Base-by-base conservation (phyloP, 1,140 invertebrate species). In the Bombus impatiens region DNA sequence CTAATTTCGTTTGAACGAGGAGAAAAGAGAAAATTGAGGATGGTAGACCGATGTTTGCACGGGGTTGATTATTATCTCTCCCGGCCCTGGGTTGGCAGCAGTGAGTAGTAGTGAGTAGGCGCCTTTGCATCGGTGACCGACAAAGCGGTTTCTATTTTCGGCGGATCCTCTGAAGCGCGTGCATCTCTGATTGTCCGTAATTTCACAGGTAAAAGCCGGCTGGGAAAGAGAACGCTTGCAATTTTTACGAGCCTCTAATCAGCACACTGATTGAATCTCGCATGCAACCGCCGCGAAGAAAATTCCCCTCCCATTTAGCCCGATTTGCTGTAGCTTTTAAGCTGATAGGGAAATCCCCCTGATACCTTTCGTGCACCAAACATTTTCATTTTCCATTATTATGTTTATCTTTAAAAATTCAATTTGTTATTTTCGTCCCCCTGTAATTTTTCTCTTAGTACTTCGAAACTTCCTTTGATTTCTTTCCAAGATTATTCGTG, bases 241-340 rank as follows among this genome's bases (percentile, higher is more conserved):
- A 85, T 85, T 85, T 85, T 85, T 65, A 85, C 68, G 77, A 80
- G 77, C 25, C 78, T 74, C 78, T 85, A 85, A 85, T 85, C 78
- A 80, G 77, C 22, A 57, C 10, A 42, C 53, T 79, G 83, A 85
- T 85, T 80, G 68, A 80, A 85, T 80, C 53, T 84, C 83, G 76
- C 77, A 68, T 72, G 83, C 53, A 35, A 62, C 77, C 67, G n/a
- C 76, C 40, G 5, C 47, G n/a, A 84, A 84, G 74, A 78, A 82
- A 78, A 62, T 62, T n/a, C 28, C 59, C 28, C 59, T n/a, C 28
- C 75, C 70, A 15, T 37, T 42, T 53, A 28, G 18, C 42, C 47
- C 42, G 35, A 67, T 86, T 67, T 86, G 35, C n/a, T 47, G 35
- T 3, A n/a, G 9, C 22, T 53, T 70, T 77, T 57, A 72, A 77